Evolutionary conservation across 2,797 vertebrate genomes (phyloP).

Genomic region (Dipus sagitta): DNA sequence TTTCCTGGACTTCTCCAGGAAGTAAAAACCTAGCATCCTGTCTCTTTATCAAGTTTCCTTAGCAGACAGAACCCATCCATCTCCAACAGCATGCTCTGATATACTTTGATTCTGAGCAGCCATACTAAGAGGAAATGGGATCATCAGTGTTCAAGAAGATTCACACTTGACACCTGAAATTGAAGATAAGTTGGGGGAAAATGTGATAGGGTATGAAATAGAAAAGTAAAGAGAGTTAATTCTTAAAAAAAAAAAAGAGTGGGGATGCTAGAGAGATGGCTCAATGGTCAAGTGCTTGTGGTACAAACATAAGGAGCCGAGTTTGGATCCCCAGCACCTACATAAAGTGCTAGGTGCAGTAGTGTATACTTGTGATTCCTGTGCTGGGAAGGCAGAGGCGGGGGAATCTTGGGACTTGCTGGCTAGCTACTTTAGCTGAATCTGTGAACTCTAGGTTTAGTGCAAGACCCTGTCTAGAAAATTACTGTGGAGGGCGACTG

Average conservation of each 20-base stretch:
- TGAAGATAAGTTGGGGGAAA: conserved; percentile 44
- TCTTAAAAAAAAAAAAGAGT: not conserved
- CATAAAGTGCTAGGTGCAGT: too few relatives aligned
- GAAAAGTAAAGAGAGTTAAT: not conserved
- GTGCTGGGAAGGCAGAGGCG: too few relatives aligned
- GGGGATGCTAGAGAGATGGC: too few relatives aligned
- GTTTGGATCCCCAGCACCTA: too few relatives aligned
- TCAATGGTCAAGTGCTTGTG: too few relatives aligned
- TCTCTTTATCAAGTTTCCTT: not conserved
- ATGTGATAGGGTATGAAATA: not conserved
- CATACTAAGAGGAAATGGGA: not conserved
- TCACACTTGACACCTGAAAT: not conserved
- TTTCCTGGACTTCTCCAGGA: conserved; percentile 47
- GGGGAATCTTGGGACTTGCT: too few relatives aligned
- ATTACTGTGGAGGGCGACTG: too few relatives aligned
- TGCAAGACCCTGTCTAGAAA: too few relatives aligned
- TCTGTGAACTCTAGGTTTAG: too few relatives aligned
- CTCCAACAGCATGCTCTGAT: not conserved
- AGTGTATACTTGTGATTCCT: too few relatives aligned
- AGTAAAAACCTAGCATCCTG: not conserved
- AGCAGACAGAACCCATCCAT: not conserved
- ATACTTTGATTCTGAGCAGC: not conserved
- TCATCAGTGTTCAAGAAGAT: not conserved
- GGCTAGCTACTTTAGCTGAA: too few relatives aligned
- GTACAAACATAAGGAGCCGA: too few relatives aligned